Percentiles rank a stretch among this genome's conserved stretches.
These are phyloP conservation scores for Synanceia verrucosa DNA, from an alignment of 2,797 vertebrate species.

Conservation along the genomic window DNA sequence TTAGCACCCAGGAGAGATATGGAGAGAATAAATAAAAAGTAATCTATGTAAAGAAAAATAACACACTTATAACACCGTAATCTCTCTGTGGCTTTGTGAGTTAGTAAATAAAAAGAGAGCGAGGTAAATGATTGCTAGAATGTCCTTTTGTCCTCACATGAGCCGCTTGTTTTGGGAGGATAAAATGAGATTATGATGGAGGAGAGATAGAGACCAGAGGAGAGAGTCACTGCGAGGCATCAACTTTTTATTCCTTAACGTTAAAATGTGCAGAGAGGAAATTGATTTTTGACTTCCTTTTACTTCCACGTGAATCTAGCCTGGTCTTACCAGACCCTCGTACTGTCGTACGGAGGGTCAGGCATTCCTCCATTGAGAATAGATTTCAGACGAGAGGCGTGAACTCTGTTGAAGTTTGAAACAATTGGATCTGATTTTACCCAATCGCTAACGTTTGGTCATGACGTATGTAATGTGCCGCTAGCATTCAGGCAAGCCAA, in stretches of 20 bases:
- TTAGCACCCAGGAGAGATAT: not conserved
- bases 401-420: too few species aligned
- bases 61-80: not conserved
- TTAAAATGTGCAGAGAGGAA: not conserved
- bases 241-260: not conserved
- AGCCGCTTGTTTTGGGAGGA: constrained; percentile 39
- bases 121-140: constrained; percentile 32
- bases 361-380: too few species aligned
- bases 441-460: too few species aligned
- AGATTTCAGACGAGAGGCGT: too few species aligned
- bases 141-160: constrained; percentile 54
- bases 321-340: too few species aligned
- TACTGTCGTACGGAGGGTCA: too few species aligned
- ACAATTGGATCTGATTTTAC: too few species aligned
- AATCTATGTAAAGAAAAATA: constrained; percentile 1
- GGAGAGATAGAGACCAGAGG: constrained; percentile 20
- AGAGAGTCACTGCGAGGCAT: constrained; percentile 29
- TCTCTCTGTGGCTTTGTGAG: constrained; percentile 12
- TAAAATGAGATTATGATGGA: constrained; percentile 38
- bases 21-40: not conserved
- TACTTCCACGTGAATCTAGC: too few species aligned
- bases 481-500: too few species aligned
- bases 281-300: not conserved
- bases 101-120: constrained; percentile 35
- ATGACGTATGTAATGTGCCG: too few species aligned